Conservation (phyloP, 2,113 vertebrate genomes). For the Colinus virginianus region DNA sequence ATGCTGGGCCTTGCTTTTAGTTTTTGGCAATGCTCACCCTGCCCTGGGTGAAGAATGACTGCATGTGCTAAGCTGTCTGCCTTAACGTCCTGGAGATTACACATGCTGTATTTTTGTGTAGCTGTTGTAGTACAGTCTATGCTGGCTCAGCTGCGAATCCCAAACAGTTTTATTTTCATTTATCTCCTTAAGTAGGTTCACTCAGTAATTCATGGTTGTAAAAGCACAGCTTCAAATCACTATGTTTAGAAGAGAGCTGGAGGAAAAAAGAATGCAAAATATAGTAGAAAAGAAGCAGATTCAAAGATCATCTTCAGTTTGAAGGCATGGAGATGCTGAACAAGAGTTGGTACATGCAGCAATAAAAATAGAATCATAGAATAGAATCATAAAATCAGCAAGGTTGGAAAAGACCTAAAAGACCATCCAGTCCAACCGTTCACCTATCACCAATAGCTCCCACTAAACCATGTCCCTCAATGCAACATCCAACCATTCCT, state of each 20-base stretch:
- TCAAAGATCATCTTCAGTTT: neutral
- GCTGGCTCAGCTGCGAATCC: neutral
- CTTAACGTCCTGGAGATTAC: neutral
- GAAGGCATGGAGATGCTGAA: neutral
- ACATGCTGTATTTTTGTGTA: neutral
- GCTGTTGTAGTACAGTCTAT: neutral
- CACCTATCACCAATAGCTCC: no score
- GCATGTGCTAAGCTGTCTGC: neutral
- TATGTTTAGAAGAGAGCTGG: neutral
- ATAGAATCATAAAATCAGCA: no score
- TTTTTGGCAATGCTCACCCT: neutral
- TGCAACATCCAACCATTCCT: no score
- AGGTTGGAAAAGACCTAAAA: no score
- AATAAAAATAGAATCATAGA: neutral
- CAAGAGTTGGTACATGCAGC: neutral
- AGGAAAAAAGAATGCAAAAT: neutral
- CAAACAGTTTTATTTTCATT: neutral
- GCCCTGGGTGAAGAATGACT: neutral
- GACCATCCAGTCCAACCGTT: no score
- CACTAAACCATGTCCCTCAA: no score
- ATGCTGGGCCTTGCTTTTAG: neutral
- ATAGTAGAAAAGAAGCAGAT: neutral
- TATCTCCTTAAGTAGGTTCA: neutral
- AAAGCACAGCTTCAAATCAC: neutral
- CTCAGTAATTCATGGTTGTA: neutral